These are phyloP conservation scores for Paramuricea clavata DNA, from an alignment of 92 coral and sea anemone genomes.

Conservation along the genomic window DNA sequence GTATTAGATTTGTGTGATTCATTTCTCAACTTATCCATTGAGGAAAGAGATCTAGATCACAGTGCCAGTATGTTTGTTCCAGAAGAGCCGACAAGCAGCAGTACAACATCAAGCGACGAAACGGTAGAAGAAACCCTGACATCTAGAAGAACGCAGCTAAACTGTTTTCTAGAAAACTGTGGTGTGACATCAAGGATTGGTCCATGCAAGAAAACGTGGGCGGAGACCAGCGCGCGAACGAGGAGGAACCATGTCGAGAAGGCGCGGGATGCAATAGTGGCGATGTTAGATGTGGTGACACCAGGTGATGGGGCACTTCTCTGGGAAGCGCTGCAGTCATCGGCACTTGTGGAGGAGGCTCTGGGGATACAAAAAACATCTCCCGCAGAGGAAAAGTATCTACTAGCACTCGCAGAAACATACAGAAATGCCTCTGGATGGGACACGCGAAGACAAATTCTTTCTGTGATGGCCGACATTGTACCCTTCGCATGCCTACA, in stretches of 20 bases:
- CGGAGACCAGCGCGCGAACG: slow-evolving; percentile 39
- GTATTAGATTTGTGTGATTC: slow-evolving; percentile 8
- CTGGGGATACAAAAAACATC: slow-evolving; percentile 17
- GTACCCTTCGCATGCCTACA: slow-evolving; percentile 48
- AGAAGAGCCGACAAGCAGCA: neutral
- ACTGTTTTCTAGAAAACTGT: too few species aligned
- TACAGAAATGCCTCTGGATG: slow-evolving; percentile 60
- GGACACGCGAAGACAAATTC: slow-evolving; percentile 63
- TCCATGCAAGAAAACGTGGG: slow-evolving; percentile 29
- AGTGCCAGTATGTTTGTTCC: too few species aligned
- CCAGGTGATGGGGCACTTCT: slow-evolving; percentile 46
- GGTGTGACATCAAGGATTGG: slow-evolving; percentile 28
- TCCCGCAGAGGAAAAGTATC: slow-evolving; percentile 42
- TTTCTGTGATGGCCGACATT: too few species aligned
- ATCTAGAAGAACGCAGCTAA: slow-evolving; percentile 41
- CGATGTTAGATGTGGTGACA: slow-evolving; percentile 18
- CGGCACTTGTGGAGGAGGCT: slow-evolving; percentile 34
- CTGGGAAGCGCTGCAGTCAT: slow-evolving; percentile 50
- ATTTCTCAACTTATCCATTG: slow-evolving; percentile 12
- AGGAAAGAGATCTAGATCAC: slow-evolving; percentile 5
- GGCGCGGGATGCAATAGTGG: slow-evolving; percentile 48
- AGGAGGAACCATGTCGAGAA: slow-evolving; percentile 36
- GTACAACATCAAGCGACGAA: slow-evolving; percentile 23
- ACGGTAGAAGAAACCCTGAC: slow-evolving; percentile 12
- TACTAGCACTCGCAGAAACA: slow-evolving; percentile 55